phyloP scores from a whole-genome alignment of 2,797 vertebrate genomes.

The Platalea minor region DNA sequence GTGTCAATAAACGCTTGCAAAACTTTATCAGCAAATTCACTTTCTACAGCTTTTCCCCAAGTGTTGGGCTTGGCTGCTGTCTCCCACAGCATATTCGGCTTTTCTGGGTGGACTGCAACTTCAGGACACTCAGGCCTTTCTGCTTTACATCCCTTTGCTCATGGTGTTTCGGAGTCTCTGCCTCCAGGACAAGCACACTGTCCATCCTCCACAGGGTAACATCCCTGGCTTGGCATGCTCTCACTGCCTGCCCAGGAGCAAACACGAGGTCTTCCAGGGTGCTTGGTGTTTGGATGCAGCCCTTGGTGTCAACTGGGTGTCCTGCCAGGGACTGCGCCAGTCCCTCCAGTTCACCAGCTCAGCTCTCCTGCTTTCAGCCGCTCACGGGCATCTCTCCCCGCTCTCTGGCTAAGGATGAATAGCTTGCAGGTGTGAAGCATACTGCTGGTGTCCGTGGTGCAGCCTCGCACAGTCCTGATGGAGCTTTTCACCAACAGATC shows the following conservation, averaged over 20 bases:
- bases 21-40: not conserved
- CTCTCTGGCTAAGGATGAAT: not conserved
- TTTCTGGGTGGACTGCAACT: not conserved
- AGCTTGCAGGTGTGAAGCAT: rapidly evolving
- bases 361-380: not conserved
- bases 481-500: not conserved
- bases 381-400: not conserved
- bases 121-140: not conserved
- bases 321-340: not conserved
- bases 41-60: not conserved
- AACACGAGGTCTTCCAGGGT: not conserved
- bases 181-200: not conserved
- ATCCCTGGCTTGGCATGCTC: not conserved
- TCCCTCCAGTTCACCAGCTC: not conserved
- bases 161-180: rapidly evolving
- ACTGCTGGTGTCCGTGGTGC: rapidly evolving
- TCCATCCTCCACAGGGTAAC: not conserved
- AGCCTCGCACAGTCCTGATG: not conserved
- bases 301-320: not conserved
- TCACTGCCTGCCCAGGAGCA: not conserved
- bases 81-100: not conserved
- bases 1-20: not conserved
- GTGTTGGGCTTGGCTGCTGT: not conserved
- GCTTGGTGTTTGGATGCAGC: not conserved
- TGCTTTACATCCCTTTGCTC: not conserved